A percentile compares a stretch with the other conserved stretches of the same genome.
phyloP scores from a whole-genome alignment of 1,140 invertebrate species.

The Lethocerus indicus region DNA sequence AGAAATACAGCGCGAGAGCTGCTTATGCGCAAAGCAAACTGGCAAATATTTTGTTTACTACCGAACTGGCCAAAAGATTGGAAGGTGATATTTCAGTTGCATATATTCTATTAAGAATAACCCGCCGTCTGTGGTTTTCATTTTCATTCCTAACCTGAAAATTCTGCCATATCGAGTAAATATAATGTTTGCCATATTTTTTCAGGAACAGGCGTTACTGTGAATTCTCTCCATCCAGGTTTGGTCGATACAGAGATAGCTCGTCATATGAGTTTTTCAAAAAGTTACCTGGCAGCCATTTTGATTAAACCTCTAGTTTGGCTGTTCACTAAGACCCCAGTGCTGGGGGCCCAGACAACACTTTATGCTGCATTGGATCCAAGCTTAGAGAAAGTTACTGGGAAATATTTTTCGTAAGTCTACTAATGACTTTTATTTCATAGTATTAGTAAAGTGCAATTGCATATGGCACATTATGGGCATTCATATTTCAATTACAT shows the following conservation, averaged over 20 bases:
- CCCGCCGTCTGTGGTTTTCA: neutral
- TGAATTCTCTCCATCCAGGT: conserved; percentile 75
- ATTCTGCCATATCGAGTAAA: conserved; percentile 28
- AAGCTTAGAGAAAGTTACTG: conserved; percentile 39
- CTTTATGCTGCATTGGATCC: conserved; percentile 56
- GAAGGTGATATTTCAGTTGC: conserved; percentile 13
- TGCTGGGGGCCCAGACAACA: conserved; percentile 54
- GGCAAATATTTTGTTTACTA: conserved; percentile 49
- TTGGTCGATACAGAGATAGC: conserved; percentile 64
- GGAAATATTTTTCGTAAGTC: conserved; percentile 56
- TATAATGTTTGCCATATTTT: conserved; percentile 30
- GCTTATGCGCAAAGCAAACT: conserved; percentile 83
- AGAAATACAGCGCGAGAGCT: conserved; percentile 42
- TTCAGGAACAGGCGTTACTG: conserved; percentile 53
- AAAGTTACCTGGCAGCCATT: conserved; percentile 28
- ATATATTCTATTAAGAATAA: neutral
- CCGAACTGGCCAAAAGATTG: conserved; percentile 32
- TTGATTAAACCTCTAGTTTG: conserved; percentile 55
- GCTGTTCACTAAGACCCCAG: conserved; percentile 53
- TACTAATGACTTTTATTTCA: too few relatives aligned
- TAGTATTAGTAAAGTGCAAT: too few relatives aligned
- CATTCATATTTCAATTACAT: too few relatives aligned
- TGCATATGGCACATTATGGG: too few relatives aligned
- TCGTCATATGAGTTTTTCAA: conserved; percentile 44
- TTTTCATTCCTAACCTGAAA: neutral